Conservation (phyloP, 2,797 vertebrate species). For the Momotus momota region DNA sequence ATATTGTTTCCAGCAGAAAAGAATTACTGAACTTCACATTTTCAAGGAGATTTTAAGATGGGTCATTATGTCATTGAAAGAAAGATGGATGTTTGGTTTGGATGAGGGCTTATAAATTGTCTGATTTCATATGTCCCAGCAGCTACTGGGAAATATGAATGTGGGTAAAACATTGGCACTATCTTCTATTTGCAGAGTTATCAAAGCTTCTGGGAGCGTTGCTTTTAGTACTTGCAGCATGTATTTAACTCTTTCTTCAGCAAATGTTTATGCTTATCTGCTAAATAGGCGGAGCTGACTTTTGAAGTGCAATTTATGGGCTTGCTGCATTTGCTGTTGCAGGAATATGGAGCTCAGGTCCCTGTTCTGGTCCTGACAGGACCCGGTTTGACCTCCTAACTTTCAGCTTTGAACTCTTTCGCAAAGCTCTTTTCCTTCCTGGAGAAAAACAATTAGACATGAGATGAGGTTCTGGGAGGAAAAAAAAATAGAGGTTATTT, state of each 20-base stretch:
- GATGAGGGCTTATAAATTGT: background rate
- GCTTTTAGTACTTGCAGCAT: background rate
- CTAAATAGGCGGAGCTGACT: background rate
- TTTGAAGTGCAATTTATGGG: background rate
- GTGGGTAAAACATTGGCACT: background rate
- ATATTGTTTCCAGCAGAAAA: background rate
- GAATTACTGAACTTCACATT: background rate
- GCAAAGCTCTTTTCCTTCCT: background rate
- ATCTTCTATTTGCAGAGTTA: constrained; percentile 6
- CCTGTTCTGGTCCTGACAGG: background rate
- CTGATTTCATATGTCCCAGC: background rate
- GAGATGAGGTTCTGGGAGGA: background rate
- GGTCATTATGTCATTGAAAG: background rate
- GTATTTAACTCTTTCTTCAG: constrained; percentile 2
- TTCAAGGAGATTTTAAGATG: background rate
- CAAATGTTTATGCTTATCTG: background rate
- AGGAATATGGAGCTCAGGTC: background rate
- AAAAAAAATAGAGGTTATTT: background rate
- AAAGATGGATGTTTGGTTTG: background rate
- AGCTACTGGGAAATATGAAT: background rate
- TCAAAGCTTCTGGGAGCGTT: constrained; percentile 18
- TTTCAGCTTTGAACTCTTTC: background rate
- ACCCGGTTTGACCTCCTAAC: background rate
- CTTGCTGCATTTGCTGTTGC: background rate
- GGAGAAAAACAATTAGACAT: background rate